A percentile compares a stretch with the other conserved stretches of the same genome.
phyloP scores from a whole-genome alignment of 2,113 vertebrate genomes.

The Triplophysa rosa region DNA sequence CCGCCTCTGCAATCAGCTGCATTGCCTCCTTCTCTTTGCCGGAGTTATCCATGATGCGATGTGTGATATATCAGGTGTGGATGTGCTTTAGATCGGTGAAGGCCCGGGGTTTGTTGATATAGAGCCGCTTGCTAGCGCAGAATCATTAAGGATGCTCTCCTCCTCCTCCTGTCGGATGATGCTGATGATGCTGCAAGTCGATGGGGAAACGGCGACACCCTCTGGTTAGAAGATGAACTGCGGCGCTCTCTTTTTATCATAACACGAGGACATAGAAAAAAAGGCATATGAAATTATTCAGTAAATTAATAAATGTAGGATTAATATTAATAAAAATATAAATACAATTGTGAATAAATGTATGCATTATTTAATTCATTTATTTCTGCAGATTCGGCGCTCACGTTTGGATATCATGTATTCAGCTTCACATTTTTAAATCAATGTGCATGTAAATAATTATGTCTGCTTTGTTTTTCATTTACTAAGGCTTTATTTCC shows the following conservation, averaged over 20 bases:
- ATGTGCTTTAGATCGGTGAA: background rate
- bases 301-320: background rate
- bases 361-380: no score
- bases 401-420: no score
- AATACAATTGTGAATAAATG: background rate
- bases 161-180: conserved; percentile 20
- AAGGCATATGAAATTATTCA: background rate
- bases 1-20: conserved; percentile 95
- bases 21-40: conserved; percentile 95
- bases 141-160: conserved; percentile 23
- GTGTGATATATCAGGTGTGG: background rate
- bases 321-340: background rate
- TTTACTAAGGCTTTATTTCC: no score
- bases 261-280: background rate
- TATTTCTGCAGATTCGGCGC: no score
- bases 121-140: conserved; percentile 13
- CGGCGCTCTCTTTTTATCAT: background rate
- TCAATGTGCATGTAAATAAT: no score
- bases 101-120: conserved; percentile 28
- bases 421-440: no score
- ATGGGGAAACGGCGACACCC: background rate
- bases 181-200: conserved; percentile 15
- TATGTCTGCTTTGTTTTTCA: no score
- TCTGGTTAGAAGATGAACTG: background rate
- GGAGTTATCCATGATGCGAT: conserved; percentile 82